Evolutionary conservation across 2,113 vertebrate genomes (phyloP), one percentile per base, ranked within the genome.

Genomic region (Misgurnus anguillicaudatus): DNA sequence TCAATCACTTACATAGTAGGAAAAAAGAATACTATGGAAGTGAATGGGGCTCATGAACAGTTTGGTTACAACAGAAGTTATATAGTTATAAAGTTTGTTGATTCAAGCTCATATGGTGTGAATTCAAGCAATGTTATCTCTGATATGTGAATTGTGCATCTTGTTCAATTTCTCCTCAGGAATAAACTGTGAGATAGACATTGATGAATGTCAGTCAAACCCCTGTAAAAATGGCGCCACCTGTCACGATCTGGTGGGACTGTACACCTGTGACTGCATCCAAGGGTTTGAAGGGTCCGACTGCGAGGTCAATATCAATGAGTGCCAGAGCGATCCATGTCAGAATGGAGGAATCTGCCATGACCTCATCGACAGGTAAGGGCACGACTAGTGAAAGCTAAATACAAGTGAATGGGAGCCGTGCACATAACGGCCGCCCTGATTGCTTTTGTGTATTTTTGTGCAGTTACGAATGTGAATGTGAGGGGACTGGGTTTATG

Each of bases 271-370:
- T 42, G 89, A 92, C 63, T 98, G 96, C 80, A 66, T 71, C 4
- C 87, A 88, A 0, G 96, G 96, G 3, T 98, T 94, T 2, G 81
- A 87, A 1, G 95, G 96, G 9, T 0, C 75, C 2, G 76, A 90
- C 69, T 98, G 96, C 10, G 93, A 96, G 87, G 83, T 92, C 14
- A 93, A 98, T 72, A 80, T 95, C 1, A 86, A 97, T 5, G 96
- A 98, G 77, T 98, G 96, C 75, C 89, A 84, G 47, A 97, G 95
- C 85, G 90, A 91, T 13, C 96, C 96, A 0, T 98, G 96, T 47
- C 89, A 85, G 21, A 93, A 94, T 17, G 90, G 90, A 2, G 95
- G 92, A 0, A 55, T 36, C 0, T 98, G 96, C 55, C 89, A 83
- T 0, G 94, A 98, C 88, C 88, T 93, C 77, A 71, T 95, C 45